A percentile compares a stretch with the other conserved stretches of the same genome.
Evolutionary conservation across 2,888 invertebrate genomes (phyloP).

Genomic region (Molanna angustata): DNA sequence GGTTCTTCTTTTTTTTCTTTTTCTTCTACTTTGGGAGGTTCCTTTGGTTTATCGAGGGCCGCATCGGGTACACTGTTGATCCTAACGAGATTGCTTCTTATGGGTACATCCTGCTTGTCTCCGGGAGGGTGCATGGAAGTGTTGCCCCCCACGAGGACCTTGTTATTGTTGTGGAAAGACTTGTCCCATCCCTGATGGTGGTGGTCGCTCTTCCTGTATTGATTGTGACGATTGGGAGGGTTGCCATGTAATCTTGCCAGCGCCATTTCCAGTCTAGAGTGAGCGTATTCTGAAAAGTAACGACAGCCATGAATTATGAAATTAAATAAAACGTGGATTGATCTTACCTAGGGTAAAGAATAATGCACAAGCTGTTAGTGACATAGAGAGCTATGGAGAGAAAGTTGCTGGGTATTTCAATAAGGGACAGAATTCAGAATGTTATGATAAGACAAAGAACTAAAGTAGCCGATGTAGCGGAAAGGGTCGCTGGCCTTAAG

Average conservation of each 20-base stretch:
- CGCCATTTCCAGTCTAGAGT: conserved; percentile 22
- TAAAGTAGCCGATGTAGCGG: no score
- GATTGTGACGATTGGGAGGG: conserved; percentile 13
- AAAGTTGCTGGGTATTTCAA: no score
- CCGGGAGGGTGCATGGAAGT: neutral
- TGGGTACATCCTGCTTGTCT: neutral
- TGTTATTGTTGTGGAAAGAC: conserved; percentile 24
- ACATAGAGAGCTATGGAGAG: no score
- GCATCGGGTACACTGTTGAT: conserved; percentile 18
- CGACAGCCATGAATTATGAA: no score
- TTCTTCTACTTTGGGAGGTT: neutral
- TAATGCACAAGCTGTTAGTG: no score
- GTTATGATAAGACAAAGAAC: no score
- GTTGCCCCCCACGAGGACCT: conserved; percentile 23
- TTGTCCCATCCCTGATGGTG: conserved; percentile 9
- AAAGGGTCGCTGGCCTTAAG: no score
- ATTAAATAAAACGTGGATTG: no score
- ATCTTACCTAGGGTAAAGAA: no score
- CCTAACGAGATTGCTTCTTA: conserved; percentile 20
- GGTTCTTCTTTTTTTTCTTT: neutral
- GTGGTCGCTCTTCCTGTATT: conserved; percentile 17
- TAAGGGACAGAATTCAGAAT: no score
- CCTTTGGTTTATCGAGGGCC: neutral
- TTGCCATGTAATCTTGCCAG: conserved; percentile 26
- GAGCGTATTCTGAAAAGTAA: conserved; percentile 20